Base-by-base conservation (phyloP, 2,113 vertebrate genomes). In the Erinaceus europaeus region DNA sequence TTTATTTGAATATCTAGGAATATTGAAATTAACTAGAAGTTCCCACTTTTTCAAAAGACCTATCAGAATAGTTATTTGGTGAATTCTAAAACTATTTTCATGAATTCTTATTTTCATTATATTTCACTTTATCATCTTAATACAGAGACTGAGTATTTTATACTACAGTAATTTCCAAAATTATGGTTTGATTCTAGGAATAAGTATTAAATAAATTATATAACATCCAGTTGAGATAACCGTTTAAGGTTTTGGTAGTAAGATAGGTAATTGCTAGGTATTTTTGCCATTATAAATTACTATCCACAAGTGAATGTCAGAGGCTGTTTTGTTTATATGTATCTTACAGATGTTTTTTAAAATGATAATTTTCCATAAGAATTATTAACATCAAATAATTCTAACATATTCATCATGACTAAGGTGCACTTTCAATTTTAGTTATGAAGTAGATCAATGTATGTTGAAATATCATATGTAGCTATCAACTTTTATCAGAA, bases 371-470 rank as follows among this genome's bases (percentile, higher is more conserved):
- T 91, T 34, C 80, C 53, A 62, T 53, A 62, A 57, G 18, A 86
- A 77, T 80, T 79, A 80, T 61, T 64, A 75, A 36, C 10, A 84
- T 69, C 10, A 76, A 92, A 40, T 80, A 78, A 82, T 90, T 68
- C 34, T 81, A 62, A 42, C 7, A 77, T 42, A 55, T 89, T 82
- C 81, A 64, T 86, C 57, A 29, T 75, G 32, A 42, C 34, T 14
- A 84, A 76, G 53, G 71, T 42, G 9, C 7, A 62, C 27, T 77
- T 23, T 75, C 52, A 75, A 23, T 90, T 92, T 87, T 71, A 55
- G 27, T 89, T 84, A 59, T 73, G n/a, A 55, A 48, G 8, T 62
- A 36, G 81, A 65, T 92, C 82, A 93, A 89, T 75, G 21, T 77
- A 7, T 79, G 27, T 38, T 85, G 42, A 87, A 85, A 76, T 13